Percentiles rank a stretch among this genome's conserved stretches.
Evolutionary conservation across 2,113 vertebrate species (phyloP).

Genomic region (Hippoglossus stenolepis): DNA sequence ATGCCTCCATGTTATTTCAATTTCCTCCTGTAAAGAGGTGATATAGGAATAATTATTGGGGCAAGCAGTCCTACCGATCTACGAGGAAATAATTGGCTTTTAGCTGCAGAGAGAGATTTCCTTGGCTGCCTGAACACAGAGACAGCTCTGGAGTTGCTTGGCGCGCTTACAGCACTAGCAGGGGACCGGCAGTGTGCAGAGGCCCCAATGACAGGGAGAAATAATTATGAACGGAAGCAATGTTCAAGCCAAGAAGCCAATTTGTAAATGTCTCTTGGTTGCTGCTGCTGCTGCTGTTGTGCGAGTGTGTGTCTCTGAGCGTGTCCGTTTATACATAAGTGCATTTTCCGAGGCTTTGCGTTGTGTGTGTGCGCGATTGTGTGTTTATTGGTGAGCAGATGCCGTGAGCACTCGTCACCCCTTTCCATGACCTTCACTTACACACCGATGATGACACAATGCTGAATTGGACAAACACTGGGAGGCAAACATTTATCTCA

Average conservation of each 20-base stretch:
- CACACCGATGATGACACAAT: background rate
- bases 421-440: slow-evolving; percentile 33
- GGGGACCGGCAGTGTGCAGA: slow-evolving; percentile 75
- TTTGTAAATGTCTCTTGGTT: slow-evolving; percentile 79
- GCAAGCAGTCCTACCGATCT: slow-evolving; percentile 72
- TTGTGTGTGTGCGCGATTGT: background rate
- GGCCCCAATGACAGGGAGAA: slow-evolving; percentile 79
- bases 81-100: slow-evolving; percentile 77
- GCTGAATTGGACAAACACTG: background rate
- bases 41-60: slow-evolving; percentile 72
- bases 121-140: slow-evolving; percentile 71
- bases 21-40: slow-evolving; percentile 62
- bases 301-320: slow-evolving; percentile 24
- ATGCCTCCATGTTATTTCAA: slow-evolving; percentile 56
- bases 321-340: slow-evolving; percentile 13
- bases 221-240: slow-evolving; percentile 82
- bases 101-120: slow-evolving; percentile 71
- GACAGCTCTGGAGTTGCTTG: slow-evolving; percentile 71
- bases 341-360: background rate
- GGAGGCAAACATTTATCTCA: background rate
- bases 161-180: slow-evolving; percentile 76
- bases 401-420: slow-evolving; percentile 27
- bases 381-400: slow-evolving; percentile 44
- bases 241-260: slow-evolving; percentile 80
- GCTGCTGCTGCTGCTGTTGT: slow-evolving; percentile 46